Base-by-base conservation (phyloP, 1,140 invertebrate genomes). In the Bombus waltoni region DNA sequence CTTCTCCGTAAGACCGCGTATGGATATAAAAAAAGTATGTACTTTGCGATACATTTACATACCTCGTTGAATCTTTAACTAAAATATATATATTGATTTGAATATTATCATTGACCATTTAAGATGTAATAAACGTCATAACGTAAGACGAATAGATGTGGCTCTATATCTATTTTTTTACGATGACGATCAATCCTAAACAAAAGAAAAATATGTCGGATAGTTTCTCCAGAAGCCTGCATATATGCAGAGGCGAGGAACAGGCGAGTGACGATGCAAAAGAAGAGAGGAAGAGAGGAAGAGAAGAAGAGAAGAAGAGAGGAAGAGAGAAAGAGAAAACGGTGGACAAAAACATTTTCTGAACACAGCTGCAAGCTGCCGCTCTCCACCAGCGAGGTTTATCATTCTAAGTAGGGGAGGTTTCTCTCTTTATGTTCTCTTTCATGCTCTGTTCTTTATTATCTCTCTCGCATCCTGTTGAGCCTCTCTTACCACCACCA, bases 321-420 rank as follows among this genome's bases (percentile, higher is more conserved):
- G 32, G 65, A 80, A 84, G 72, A 75, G n/a, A 66, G 22, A 10
- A 75, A 42, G 13, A 73, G 68, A 80, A 35, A 79, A 35, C 42
- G 38, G 42, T 62, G 32, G 42, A 89, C 88, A 88, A 90, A 88
- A 83, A 84, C 42, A 32, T 47, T 70, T 42, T 62, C 70, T 65
- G 74, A 42, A 77, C 71, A 84, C 90, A 90, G 89, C 90, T 90
- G 86, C 75, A 88, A 90, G 89, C 88, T 90, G 86, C 71, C 62
- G 71, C 76, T 81, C 73, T 81, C 40, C 35, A 72, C 68, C 38
- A 57, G 75, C 35, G 38, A 74, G 87, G 85, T 92, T 90, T 88
- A 88, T 92, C 88, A 76, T 87, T 90, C 89, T 35, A 88, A 85
- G 80, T 86, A 91, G 72, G 90, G 89, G 87, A 89, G 91, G 88